Conservation (phyloP, 2,797 vertebrate species). For the Ptychadena robeensis region DNA sequence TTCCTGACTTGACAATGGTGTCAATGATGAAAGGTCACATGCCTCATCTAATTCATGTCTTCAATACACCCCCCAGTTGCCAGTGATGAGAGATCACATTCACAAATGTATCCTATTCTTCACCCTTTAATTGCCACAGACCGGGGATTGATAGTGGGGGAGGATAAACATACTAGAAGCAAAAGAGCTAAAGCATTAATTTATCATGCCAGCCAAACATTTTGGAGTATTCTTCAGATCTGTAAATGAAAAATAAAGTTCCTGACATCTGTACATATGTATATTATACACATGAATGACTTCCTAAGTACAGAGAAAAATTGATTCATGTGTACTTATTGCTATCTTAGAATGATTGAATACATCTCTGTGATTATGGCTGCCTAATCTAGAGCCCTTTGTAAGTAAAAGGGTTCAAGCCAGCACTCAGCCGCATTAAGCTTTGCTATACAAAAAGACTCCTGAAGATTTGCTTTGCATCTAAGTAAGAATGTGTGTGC, state of each 20-base stretch:
- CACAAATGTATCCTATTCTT: no score
- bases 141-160: no score
- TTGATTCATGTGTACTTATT: not conserved
- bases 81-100: no score
- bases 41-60: no score
- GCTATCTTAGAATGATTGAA: constrained; percentile 15
- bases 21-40: no score
- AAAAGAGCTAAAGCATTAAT: no score
- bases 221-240: not conserved
- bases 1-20: no score
- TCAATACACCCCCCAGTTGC: no score
- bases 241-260: not conserved
- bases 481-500: constrained; percentile 9
- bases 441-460: constrained; percentile 38
- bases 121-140: no score
- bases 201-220: not conserved
- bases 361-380: constrained; percentile 21
- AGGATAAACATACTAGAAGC: no score
- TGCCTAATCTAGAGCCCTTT: not conserved
- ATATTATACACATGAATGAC: not conserved
- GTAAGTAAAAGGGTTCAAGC: constrained; percentile 27
- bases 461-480: constrained; percentile 23
- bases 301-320: not conserved
- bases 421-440: not conserved
- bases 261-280: not conserved